Evolutionary conservation across 1,140 invertebrate species (phyloP).

Genomic region (Drosophila aff.): DNA sequence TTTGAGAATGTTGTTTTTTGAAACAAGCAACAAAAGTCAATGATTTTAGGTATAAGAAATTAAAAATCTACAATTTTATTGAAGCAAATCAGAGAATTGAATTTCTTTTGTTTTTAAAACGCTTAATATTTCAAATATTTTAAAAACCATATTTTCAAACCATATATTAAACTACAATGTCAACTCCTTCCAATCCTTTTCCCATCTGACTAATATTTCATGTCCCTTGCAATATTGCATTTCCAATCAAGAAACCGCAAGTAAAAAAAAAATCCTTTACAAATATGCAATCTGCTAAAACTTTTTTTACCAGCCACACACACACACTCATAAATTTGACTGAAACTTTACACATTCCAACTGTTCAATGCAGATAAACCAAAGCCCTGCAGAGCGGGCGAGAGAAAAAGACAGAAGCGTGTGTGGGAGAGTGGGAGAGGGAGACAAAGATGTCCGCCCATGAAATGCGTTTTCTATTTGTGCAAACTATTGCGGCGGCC

Average conservation of each 20-base stretch:
- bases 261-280: conserved; percentile 3
- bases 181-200: background rate
- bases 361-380: conserved; percentile 49
- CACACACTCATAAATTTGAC: conserved; percentile 25
- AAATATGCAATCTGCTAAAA: conserved; percentile 16
- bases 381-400: conserved; percentile 4
- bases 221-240: conserved; percentile 1
- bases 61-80: too few relatives aligned
- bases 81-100: too few relatives aligned
- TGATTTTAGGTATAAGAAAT: background rate
- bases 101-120: too few relatives aligned
- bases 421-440: conserved; percentile 1
- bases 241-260: background rate
- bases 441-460: conserved; percentile 35
- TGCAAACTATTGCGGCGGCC: conserved; percentile 59
- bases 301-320: conserved; percentile 17
- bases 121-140: too few relatives aligned
- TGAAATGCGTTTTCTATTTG: conserved; percentile 60
- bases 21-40: too few relatives aligned
- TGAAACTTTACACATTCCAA: conserved; percentile 44
- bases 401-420: background rate
- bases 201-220: conserved; percentile 11
- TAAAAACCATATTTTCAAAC: too few relatives aligned
- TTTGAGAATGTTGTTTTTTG: background rate
- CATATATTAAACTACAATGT: background rate